These are phyloP conservation scores for Dione juno DNA, from an alignment of 2,888 invertebrate species.

Conservation along the genomic window DNA sequence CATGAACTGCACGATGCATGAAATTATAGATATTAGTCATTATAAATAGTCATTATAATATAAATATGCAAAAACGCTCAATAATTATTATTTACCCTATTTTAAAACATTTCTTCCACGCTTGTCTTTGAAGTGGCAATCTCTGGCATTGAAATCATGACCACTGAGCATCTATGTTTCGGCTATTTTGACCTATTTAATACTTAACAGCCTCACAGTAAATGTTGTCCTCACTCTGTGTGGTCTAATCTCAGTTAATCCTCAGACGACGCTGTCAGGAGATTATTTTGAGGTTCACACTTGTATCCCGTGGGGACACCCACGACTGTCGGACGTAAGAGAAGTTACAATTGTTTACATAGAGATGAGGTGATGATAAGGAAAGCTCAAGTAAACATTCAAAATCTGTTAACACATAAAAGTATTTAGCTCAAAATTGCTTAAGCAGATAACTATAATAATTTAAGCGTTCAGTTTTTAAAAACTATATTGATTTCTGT, in stretches of 20 bases:
- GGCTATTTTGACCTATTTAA: neutral
- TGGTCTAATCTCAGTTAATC: slow-evolving; percentile 2
- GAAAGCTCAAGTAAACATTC: neutral
- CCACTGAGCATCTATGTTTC: no score
- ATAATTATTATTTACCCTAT: no score
- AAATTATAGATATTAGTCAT: no score
- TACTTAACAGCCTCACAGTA: neutral
- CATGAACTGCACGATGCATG: no score
- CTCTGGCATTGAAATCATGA: neutral
- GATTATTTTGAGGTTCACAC: neutral
- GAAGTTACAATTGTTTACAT: neutral
- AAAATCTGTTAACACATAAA: neutral
- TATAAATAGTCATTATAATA: no score
- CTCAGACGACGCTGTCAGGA: neutral
- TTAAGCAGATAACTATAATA: no score
- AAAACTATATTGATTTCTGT: no score
- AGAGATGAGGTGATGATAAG: neutral
- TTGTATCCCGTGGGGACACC: neutral
- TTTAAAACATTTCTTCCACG: neutral
- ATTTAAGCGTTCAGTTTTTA: no score
- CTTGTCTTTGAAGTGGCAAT: neutral
- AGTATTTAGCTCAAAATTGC: no score
- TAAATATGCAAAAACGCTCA: no score
- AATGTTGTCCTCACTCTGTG: neutral
- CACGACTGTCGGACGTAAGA: neutral